Percentiles rank a stretch among this genome's conserved stretches.
Evolutionary conservation across 2,113 vertebrate genomes (phyloP).

Genomic region (Pica pica): DNA sequence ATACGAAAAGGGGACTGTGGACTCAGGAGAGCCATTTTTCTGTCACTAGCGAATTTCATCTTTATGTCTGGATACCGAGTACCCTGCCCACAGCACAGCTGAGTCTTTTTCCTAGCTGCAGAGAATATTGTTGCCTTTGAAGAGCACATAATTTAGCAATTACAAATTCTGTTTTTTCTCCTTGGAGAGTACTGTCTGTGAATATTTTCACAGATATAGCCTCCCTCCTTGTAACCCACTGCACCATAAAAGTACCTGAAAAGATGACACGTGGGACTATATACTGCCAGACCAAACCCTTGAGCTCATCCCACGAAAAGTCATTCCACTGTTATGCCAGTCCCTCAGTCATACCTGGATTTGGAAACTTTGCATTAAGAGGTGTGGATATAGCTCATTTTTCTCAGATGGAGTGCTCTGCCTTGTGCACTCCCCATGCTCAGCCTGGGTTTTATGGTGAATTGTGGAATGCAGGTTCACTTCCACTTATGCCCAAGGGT

Average conservation of each 20-base stretch:
- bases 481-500: neutral
- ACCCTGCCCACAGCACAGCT: neutral
- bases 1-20: neutral
- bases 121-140: neutral
- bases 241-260: neutral
- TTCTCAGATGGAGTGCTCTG: neutral
- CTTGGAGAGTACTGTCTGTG: neutral
- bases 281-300: neutral
- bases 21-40: constrained; percentile 17
- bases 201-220: neutral
- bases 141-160: neutral
- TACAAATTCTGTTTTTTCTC: neutral
- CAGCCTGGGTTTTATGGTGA: neutral
- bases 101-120: neutral
- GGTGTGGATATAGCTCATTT: neutral
- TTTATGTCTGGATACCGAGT: neutral
- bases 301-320: neutral
- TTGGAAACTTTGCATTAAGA: neutral
- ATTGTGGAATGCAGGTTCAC: neutral
- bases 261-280: neutral
- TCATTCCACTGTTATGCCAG: neutral
- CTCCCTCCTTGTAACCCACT: neutral
- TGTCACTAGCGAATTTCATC: constrained; percentile 53
- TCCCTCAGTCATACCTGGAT: neutral
- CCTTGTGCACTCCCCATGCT: fast-evolving